Evolutionary conservation across 2,113 vertebrate species (phyloP), one percentile per base, ranked within the genome.

Genomic region (Muntiacus reevesi): DNA sequence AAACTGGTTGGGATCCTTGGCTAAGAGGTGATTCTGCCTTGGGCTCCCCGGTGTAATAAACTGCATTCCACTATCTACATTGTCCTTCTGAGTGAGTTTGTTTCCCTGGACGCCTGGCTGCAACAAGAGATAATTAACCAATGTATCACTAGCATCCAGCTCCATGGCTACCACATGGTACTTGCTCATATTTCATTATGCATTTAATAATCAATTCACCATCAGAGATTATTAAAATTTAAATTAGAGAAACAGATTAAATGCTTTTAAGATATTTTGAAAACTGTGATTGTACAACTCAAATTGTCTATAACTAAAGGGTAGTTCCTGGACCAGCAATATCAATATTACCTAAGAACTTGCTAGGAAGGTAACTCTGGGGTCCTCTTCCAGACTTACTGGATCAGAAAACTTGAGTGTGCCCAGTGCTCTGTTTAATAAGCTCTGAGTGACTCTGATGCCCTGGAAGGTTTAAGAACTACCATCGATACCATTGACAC

Each of bases 161-260:
- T 71, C 3, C 25, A 59, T 59, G 50, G 54, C 36, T 90, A 55
- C 57, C 23, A 79, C 15, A 15, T 59, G 57, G 54, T 40, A 23
- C 2, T 84, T 92, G n/a, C 28, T 97, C 40, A 59, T 36, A 89
- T 27, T 76, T 76, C 40, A 43, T 16, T 76, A 43, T 76, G 43
- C 36, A 43, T 84, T 74, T 95, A 64, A 87, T 95, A 96, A 97
- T 81, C 74, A 81, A 90, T 94, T 91, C 89, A 67, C 87, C 78
- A 55, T 76, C 30, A 59, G 43, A 27, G 45, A 89, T 92, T 87
- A 86, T 91, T 94, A 71, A 89, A 93, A 91, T 95, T 89, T 97
- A 71, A 97, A 60, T 79, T 86, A 62, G 33, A 89, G 78, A 82
- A 86, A 88, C 91, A 11, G 33, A 74, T 93, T 84, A 84, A 92